Percentiles rank a stretch among this genome's conserved stretches.
Evolutionary conservation across 2,888 invertebrate genomes (phyloP).

Genomic region (Didymodactylos carnosus): DNA sequence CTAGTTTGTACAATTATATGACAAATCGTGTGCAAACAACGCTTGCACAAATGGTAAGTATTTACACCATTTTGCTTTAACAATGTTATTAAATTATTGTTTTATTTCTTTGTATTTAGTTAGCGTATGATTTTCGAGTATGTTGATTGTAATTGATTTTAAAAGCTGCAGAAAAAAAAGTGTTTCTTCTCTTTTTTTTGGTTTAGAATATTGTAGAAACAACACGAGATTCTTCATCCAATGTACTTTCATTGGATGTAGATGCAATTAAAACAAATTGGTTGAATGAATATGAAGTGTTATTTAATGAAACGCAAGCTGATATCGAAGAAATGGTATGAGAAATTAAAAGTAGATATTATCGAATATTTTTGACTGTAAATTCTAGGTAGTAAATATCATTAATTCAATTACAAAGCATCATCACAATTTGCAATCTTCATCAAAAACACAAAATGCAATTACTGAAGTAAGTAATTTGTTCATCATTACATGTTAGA

Average conservation of each 20-base stretch:
- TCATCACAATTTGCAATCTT: neutral
- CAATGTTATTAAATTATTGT: neutral
- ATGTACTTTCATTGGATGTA: neutral
- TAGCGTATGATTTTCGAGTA: neutral
- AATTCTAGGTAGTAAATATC: neutral
- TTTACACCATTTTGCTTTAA: neutral
- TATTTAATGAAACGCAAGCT: neutral
- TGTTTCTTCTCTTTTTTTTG: neutral
- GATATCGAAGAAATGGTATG: neutral
- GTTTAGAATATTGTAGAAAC: neutral
- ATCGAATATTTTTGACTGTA: neutral
- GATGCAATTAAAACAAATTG: neutral
- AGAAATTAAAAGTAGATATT: neutral
- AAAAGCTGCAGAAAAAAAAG: neutral
- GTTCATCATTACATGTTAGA: too few relatives aligned
- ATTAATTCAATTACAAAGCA: neutral
- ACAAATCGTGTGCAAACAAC: neutral
- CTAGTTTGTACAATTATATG: neutral
- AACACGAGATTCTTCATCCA: neutral
- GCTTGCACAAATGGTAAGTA: neutral
- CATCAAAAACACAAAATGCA: neutral
- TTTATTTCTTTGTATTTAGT: neutral
- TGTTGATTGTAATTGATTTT: too few relatives aligned
- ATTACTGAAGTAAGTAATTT: neutral
- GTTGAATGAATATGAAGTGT: neutral